Base-by-base conservation (phyloP, 1,140 invertebrate species). In the Trichonephila clavipes region DNA sequence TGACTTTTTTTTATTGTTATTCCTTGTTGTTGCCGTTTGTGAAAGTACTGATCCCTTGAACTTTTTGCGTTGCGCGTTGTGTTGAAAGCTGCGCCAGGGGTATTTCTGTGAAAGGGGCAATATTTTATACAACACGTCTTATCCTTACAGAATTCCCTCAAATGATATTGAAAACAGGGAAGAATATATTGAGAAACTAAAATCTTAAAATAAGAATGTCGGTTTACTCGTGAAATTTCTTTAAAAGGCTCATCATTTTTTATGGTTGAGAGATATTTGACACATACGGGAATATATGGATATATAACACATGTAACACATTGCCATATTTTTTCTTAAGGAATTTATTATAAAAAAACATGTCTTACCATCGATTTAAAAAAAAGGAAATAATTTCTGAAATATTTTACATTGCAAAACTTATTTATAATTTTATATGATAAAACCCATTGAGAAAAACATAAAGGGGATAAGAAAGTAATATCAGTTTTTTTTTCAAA, bases 161-260 rank as follows among this genome's bases (percentile, higher is more conserved):
- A 88, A 88, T 58, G 86, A 88, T 88, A 88, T 88, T 88, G 86
- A 88, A 88, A 88, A 88, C 28, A 18, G 64, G 86, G 34, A 88
- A 88, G 34, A 7, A 6, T 88, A 88, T 24, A 61, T 7, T 59
- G 83, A 85, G 21, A 85, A 58, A 59, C 82, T 85, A 58, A 85
- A 59, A 28, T 40, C 69, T 19, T 40, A 34, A 40, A 34, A 34
- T 77, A 77, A 77, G 28, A 77, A 77, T 16, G 16, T 34, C 12
- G 34, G 14, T 77, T 28, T 77, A 77, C 7, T 18, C 18, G 18
- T 77, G 16, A 19, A 6, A 64, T 18, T 64, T 19, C 66, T 69
- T 69, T 69, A 24, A 24, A 24, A 69, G 21, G 21, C 8, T 69
- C 10, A 7, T 69, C 66, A 24, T 24, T n/a, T 69, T 69, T 69